Evolutionary conservation across 2,113 vertebrate genomes (phyloP).

Genomic region (Colaptes auratus): DNA sequence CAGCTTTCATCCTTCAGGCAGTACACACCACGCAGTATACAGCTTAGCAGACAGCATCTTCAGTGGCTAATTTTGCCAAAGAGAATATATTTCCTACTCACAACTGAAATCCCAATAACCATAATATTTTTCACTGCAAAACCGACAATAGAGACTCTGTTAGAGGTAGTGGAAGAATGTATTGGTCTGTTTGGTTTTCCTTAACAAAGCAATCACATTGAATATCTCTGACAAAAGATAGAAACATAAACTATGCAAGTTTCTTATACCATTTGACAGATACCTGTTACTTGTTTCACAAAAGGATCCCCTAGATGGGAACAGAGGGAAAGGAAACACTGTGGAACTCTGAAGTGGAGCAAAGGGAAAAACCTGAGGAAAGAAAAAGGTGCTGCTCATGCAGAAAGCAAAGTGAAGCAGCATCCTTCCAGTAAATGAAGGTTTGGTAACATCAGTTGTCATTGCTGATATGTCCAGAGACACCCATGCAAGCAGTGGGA

Average conservation of each 20-base stretch:
- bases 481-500: background rate
- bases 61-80: background rate
- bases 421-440: background rate
- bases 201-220: background rate
- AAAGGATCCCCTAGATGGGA: background rate
- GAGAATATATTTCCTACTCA: background rate
- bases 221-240: background rate
- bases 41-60: background rate
- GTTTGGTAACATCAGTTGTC: background rate
- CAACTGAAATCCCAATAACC: background rate
- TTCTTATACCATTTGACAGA: background rate
- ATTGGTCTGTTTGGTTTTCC: background rate
- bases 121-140: background rate
- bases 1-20: background rate
- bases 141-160: background rate
- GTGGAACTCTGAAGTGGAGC: background rate
- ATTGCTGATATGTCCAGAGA: background rate
- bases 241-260: background rate
- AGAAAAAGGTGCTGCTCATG: background rate
- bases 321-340: background rate
- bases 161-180: background rate
- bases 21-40: fast-evolving
- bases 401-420: background rate
- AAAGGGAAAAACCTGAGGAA: background rate
- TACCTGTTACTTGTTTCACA: background rate